Percentiles rank a stretch among this genome's conserved stretches.
phyloP scores from a whole-genome alignment of 2,888 invertebrate species.

The Eudasyphora cyanicolor region DNA sequence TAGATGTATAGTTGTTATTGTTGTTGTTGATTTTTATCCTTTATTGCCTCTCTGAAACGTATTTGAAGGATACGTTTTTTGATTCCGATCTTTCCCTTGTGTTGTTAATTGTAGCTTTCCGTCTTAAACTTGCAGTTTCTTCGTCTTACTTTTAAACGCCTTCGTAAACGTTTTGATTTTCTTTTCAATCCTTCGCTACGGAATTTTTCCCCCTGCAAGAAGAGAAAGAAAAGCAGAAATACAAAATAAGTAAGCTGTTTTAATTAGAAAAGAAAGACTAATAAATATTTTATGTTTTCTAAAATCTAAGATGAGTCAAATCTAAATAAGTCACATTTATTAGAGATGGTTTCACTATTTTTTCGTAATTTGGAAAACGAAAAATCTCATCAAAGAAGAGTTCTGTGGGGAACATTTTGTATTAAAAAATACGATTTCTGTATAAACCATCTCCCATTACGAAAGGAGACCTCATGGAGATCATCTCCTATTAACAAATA shows the following conservation, averaged over 20 bases:
- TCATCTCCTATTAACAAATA: too few relatives aligned
- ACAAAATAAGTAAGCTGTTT: neutral
- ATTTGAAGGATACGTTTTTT: neutral
- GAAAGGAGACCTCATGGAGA: too few relatives aligned
- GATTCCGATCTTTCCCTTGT: neutral
- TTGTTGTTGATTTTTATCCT: slow-evolving; percentile 19
- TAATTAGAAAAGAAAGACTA: too few relatives aligned
- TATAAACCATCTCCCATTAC: too few relatives aligned
- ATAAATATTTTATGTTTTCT: too few relatives aligned
- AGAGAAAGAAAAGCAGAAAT: neutral
- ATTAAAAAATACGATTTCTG: too few relatives aligned
- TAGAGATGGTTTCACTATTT: too few relatives aligned
- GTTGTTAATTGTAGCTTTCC: slow-evolving; percentile 32
- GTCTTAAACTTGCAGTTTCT: slow-evolving; percentile 64
- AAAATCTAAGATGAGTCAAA: too few relatives aligned
- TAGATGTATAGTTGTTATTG: neutral
- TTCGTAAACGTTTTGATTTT: slow-evolving; percentile 60
- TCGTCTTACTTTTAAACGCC: slow-evolving; percentile 64
- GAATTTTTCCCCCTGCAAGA: slow-evolving; percentile 64
- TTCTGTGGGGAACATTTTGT: too few relatives aligned
- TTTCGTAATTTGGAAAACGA: too few relatives aligned
- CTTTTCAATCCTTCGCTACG: slow-evolving; percentile 54
- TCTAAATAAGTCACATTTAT: too few relatives aligned
- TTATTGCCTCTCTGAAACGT: neutral
- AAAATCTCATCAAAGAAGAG: too few relatives aligned